Evolutionary conservation across 2,113 vertebrate genomes (phyloP), one percentile per base, ranked within the genome.

Genomic region (Tragelaphus imberbis): DNA sequence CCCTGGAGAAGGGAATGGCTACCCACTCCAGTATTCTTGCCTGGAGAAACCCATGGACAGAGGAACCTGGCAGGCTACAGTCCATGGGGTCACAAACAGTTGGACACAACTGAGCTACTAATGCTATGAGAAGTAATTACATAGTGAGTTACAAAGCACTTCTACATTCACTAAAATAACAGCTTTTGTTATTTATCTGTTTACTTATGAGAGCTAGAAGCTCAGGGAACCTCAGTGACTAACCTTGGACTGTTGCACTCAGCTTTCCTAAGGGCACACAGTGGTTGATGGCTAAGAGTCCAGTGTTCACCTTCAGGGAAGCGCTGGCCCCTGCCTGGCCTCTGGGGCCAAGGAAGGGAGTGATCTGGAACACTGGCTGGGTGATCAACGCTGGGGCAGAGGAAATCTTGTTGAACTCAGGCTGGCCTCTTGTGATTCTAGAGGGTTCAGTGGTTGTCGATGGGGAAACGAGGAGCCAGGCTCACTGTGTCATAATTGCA

Each of bases 401-500:
- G 49, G 63, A 59, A 28, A 56, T 61, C 7, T 49, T 89, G 21
- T 55, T 51, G 51, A n/a, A 85, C 25, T n/a, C 49, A 27, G 23
- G 27, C 44, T 27, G 15, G 79, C 19, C 25, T 88, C 25, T 94
- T 33, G 13, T 51, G 40, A 36, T 77, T 79, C 80, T 15, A 47
- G 49, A n/a, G 65, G 82, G 47, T 49, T 63, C 23, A 15, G 40
- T 61, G 63, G 47, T 49, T 92, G 81, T 84, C 55, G 82, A 80
- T 82, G 59, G 71, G 56, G 97, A n/a, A 82, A 25, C 6, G 11
- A 96, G 63, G 71, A 95, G 47, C 21, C 61, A 55, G 49, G 68
- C 85, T 96, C 15, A 3, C 36, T 96, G 88, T 93, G 94, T 93
- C 96, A 95, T 96, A 97, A 97, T 51, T 91, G n/a, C 89, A 89